Evolutionary conservation across 2,888 invertebrate genomes (phyloP).

Genomic region (Drosophila acutilabella): DNA sequence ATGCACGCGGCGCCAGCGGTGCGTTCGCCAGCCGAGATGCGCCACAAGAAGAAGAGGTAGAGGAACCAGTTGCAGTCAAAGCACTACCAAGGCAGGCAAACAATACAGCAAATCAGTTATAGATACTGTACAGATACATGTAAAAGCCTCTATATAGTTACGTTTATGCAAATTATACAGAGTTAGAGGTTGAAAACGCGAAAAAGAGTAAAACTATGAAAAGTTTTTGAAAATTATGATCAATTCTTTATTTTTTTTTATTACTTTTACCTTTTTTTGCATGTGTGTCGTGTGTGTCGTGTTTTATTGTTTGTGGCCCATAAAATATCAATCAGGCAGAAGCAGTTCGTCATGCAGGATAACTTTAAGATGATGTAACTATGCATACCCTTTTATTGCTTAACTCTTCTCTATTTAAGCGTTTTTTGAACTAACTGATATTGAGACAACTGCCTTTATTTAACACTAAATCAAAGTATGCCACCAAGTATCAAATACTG

Average conservation of each 20-base stretch:
- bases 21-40: slow-evolving; percentile 83
- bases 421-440: neutral
- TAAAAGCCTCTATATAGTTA: no score
- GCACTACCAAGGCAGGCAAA: neutral
- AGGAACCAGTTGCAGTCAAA: slow-evolving; percentile 5
- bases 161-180: no score
- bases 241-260: slow-evolving; percentile 12
- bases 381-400: slow-evolving; percentile 26
- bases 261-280: slow-evolving; percentile 33
- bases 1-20: slow-evolving; percentile 79
- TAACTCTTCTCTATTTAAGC: slow-evolving; percentile 1
- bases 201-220: neutral
- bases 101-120: neutral
- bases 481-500: no score
- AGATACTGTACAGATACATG: no score
- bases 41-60: slow-evolving; percentile 84
- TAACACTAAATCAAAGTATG: no score
- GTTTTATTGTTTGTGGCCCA: slow-evolving; percentile 11
- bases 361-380: slow-evolving; percentile 80
- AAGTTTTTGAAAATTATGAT: neutral
- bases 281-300: slow-evolving; percentile 26
- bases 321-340: slow-evolving; percentile 65
- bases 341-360: slow-evolving; percentile 82
- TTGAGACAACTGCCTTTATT: no score
- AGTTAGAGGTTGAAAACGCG: neutral